Base-by-base conservation (phyloP, 2,797 vertebrate genomes). In the Novumbra hubbsi region DNA sequence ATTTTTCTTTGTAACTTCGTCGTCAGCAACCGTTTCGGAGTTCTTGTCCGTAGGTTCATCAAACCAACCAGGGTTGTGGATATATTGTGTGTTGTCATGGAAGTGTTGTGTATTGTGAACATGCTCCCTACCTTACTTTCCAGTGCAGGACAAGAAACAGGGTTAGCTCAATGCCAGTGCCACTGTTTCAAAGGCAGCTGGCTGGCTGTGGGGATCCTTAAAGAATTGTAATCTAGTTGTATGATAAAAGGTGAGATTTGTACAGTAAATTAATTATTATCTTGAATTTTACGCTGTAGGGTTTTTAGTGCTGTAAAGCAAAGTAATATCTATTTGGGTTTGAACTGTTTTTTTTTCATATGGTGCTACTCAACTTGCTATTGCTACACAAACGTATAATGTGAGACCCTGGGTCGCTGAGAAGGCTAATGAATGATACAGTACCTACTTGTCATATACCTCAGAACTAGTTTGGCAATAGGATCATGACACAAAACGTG, bases 381-480 rank as follows among this genome's bases (percentile, higher is more conserved):
- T 96, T 96, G 92, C 92, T 96, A 95, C 96, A 95, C 90, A 94
- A 90, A 93, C 88, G 91, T 90, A 90, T 93, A 95, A 96, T 96
- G 96, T 97, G 96, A 98, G 95, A 96, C 93, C 93, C 78, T 89
- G 90, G 87, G 89, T 89, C 87, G 92, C 90, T 89, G 85, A 92
- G 85, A 91, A 93, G 91, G 92, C 90, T 94, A 94, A 94, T 95
- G 94, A 95, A 95, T 95, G 94, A 94, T 93, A 95, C 92, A 94
- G 94, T 94, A 94, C 93, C 94, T 96, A 95, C 91, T 94, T 95
- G 93, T 95, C 95, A 96, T 95, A 97, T 99, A 99, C 98, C 98
- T 99, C 98, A 99, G 94, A 96, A 95, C 93, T 96, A 96, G 94
- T 94, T 96, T 95, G 95, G 96, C 97, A 98, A 96, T 96, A 97